A percentile compares a stretch with the other conserved stretches of the same genome.
Evolutionary conservation across 1,140 invertebrate genomes (phyloP).

Genomic region (Mizuhopecten yessoensis): DNA sequence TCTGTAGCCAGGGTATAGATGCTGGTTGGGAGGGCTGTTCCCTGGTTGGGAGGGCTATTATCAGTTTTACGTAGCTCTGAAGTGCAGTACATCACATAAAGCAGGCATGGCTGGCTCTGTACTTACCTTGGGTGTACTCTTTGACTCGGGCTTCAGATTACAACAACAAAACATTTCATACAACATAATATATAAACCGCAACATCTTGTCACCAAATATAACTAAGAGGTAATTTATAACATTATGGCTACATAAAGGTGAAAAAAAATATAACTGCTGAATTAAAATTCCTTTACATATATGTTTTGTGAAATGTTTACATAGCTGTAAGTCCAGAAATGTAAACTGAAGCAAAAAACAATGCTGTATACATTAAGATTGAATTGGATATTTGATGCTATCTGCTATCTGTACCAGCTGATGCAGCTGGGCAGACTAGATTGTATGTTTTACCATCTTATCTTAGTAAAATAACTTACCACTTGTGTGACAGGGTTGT

Average conservation of each 20-base stretch:
- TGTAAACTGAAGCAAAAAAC: too few relatives aligned
- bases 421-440: too few relatives aligned
- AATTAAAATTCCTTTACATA: too few relatives aligned
- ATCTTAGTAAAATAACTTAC: constrained; percentile 61
- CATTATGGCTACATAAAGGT: too few relatives aligned
- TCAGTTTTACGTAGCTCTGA: not conserved
- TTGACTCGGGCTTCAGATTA: not conserved
- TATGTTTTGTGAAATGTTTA: too few relatives aligned
- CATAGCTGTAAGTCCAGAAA: too few relatives aligned
- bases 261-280: too few relatives aligned
- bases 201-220: too few relatives aligned
- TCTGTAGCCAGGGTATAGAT: not conserved
- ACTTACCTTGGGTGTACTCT: not conserved
- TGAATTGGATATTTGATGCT: too few relatives aligned
- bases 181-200: not conserved
- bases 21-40: not conserved
- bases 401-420: too few relatives aligned
- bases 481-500: constrained; percentile 74
- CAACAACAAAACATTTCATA: not conserved
- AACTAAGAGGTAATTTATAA: not conserved
- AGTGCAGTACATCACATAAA: not conserved
- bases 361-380: too few relatives aligned
- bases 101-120: not conserved
- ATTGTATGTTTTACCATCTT: not conserved
- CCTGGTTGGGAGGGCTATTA: too few relatives aligned